These are phyloP conservation scores for Hylia prasina DNA, from an alignment of 2,113 vertebrate genomes.

Conservation along the genomic window DNA sequence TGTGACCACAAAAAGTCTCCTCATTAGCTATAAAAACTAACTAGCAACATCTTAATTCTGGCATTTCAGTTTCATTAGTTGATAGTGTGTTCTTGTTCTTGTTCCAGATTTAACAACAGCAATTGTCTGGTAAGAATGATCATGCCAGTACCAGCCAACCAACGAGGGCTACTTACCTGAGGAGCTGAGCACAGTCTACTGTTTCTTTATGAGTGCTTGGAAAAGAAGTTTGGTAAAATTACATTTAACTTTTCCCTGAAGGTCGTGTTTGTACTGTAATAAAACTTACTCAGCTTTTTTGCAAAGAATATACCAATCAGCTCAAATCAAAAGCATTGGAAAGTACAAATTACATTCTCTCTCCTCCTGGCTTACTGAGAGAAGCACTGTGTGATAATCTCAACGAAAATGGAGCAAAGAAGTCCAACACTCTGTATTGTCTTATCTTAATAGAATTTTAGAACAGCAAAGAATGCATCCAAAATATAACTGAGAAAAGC, in stretches of 20 bases:
- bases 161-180: not conserved
- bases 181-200: not conserved
- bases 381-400: not conserved
- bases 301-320: slow-evolving; percentile 31
- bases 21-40: slow-evolving; percentile 14
- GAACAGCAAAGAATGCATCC: not conserved
- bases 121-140: not conserved
- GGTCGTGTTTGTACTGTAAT: slow-evolving; percentile 9
- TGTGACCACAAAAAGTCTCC: slow-evolving; percentile 9
- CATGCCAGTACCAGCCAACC: not conserved
- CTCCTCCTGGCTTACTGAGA: not conserved
- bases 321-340: slow-evolving; percentile 39
- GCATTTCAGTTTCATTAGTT: not conserved
- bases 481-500: slow-evolving; percentile 21
- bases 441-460: slow-evolving; percentile 61
- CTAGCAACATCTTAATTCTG: not conserved
- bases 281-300: slow-evolving; percentile 33
- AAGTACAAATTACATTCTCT: slow-evolving; percentile 39
- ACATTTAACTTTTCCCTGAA: slow-evolving; percentile 23
- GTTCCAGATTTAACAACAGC: not conserved
- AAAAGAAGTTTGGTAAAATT: not conserved
- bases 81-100: not conserved
- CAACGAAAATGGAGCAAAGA: slow-evolving; percentile 1
- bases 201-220: not conserved
- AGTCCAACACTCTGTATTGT: not conserved